A percentile compares a stretch with the other conserved stretches of the same genome.
Conservation (phyloP, 2,797 vertebrate species). For the Monodelphis domestica region DNA sequence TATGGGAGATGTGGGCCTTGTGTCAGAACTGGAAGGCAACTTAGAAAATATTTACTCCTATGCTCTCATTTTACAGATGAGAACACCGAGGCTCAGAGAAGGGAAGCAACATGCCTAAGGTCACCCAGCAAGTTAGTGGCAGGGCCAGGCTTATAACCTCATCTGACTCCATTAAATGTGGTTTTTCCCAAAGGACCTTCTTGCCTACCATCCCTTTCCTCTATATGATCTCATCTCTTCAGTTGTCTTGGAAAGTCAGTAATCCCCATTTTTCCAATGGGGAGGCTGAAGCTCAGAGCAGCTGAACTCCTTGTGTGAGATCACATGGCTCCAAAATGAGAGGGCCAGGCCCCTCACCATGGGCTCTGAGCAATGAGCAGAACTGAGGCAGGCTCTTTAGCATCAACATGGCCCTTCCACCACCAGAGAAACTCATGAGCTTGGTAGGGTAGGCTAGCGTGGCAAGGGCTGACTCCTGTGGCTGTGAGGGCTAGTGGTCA, state of each 20-base stretch:
- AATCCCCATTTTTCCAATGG: background rate
- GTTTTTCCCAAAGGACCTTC: background rate
- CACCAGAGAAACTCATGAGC: background rate
- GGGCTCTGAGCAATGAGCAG: background rate
- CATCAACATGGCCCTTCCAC: background rate
- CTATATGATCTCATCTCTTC: background rate
- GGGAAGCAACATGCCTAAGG: background rate
- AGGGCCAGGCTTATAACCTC: background rate
- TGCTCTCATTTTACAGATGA: background rate
- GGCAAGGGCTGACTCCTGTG: conserved; percentile 1
- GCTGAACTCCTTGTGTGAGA: background rate
- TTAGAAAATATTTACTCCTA: background rate
- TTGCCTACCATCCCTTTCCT: background rate
- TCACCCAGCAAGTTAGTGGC: background rate
- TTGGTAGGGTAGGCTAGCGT: background rate
- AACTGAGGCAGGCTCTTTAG: too few species aligned
- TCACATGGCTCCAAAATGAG: background rate
- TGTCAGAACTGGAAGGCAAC: background rate
- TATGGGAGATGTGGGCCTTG: background rate
- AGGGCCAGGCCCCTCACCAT: background rate
- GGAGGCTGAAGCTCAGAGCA: background rate
- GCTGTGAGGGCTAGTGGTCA: conserved; percentile 17
- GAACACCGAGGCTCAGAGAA: background rate
- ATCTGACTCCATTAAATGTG: background rate
- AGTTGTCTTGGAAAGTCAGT: background rate